Base-by-base conservation (phyloP, 2,113 vertebrate species). In the Polyodon spathula region DNA sequence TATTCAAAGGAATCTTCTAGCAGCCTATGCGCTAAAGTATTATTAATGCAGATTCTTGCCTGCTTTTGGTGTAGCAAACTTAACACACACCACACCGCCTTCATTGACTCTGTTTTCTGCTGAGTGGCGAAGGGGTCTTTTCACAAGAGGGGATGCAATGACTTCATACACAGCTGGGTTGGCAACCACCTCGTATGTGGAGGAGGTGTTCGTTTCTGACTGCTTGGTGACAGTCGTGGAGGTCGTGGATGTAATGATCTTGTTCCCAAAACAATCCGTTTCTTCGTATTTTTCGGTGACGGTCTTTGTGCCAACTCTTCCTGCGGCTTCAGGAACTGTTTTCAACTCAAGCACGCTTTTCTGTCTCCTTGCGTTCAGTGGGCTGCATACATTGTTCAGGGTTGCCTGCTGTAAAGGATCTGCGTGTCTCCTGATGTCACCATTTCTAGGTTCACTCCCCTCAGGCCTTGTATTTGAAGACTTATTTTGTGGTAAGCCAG, bases 281-380 rank as follows among this genome's bases (percentile, higher is more conserved):
- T 84, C 88, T 71, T 93, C 86, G 0, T 85, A 84, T 61, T 92
- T 88, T 61, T 92, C 88, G 0, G 75, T 90, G 64, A 90, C 66
- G 0, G 83, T 84, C 69, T 85, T 79, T 0, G 78, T 86, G 56
- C 88, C 87, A 0, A 72, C 71, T 4, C 82, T 54, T 54, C 81
- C 84, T 53, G 86, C 84, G 8, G 77, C 71, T 0, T 83, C 80
- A 0, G 66, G 70, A 4, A 78, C 77, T 0, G 88, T 89, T 74
- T 91, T 86, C 39, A 92, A 77, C 71, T 92, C 82, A 9, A 95
- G 68, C 1, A 87, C 70, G 1, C 83, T 90, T 66, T 90, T 79
- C 73, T 93, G 88, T 61, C 73, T 71, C 53, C 77, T 75, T 0
- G 80, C 71, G 40, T 78, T 78, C 11, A 66, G 73, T 0, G 76